phyloP scores from a whole-genome alignment of 2,888 invertebrate species.

The Papilio demoleus region DNA sequence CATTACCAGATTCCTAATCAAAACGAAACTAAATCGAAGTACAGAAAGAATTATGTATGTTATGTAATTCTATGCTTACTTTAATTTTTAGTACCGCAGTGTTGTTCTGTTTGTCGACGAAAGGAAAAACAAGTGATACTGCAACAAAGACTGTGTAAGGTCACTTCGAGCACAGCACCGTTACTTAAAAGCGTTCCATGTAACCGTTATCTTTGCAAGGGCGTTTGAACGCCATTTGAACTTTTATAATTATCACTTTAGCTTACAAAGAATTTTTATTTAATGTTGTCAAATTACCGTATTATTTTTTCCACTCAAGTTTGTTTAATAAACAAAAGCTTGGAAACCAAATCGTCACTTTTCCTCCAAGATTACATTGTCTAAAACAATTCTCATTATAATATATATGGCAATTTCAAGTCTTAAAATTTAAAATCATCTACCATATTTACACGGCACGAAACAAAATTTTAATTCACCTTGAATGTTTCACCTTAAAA shows the following conservation, averaged over 20 bases:
- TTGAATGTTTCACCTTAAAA: too few relatives aligned
- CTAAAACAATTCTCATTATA: too few relatives aligned
- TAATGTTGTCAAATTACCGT: background rate
- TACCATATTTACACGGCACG: background rate
- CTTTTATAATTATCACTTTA: conserved; percentile 19
- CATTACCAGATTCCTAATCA: background rate
- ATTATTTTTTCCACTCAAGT: too few relatives aligned
- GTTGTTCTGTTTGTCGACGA: conserved; percentile 7
- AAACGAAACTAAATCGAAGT: background rate
- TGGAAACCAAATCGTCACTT: background rate
- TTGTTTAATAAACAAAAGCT: background rate
- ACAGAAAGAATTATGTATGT: background rate
- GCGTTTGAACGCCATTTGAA: conserved; percentile 20
- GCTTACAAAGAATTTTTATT: background rate
- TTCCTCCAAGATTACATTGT: too few relatives aligned
- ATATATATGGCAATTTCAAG: too few relatives aligned
- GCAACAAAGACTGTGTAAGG: conserved; percentile 29
- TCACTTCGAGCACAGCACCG: conserved; percentile 24
- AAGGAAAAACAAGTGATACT: conserved; percentile 29
- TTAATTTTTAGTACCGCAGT: conserved; percentile 47
- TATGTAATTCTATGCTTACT: conserved; percentile 36
- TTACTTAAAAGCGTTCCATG: conserved; percentile 26
- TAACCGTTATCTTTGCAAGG: conserved; percentile 27
- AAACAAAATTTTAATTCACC: background rate
- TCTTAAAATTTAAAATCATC: too few relatives aligned